Base-by-base conservation (phyloP, 2,797 vertebrate genomes). In the Hafferia zeledoni region DNA sequence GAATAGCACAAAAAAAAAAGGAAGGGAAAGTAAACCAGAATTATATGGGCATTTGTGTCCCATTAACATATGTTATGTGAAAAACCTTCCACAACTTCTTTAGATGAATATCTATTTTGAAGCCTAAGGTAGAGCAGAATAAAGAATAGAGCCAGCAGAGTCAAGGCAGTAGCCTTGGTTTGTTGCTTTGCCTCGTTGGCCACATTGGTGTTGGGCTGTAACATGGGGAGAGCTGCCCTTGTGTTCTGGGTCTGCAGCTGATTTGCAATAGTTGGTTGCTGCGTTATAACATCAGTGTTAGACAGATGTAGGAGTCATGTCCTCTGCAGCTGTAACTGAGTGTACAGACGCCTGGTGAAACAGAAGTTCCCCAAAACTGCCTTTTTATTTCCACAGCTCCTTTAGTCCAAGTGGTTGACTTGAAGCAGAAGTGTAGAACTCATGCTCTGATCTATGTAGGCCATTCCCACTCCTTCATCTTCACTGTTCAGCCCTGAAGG, bases 181-280 rank as follows among this genome's bases (percentile, higher is more conserved):
- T 52, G 30, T 33, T 30, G n/a, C 31, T 67, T 13, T 7, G 31
- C 52, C 72, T 35, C 6, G 9, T 28, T 56, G 31, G 14, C 10
- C 37, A 10, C 3, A 0, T 2, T 10, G 30, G 9, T 2, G 31
- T 3, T 13, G 56, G 53, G 53, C 39, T 16, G 17, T 33, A 44
- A 4, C 0, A 1, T 17, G 35, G 76, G 74, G 28, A 35, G 49
- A 63, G 60, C n/a, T 17, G 35, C 30, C 2, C 41, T 61, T n/a
- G 1, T 31, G 35, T 35, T 27, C 17, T 20, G 8, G 37, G 18
- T 6, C 22, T 49, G 46, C 55, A 69, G 53, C 46, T 69, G 20
- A 56, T 79, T 56, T 56, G 33, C 59, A 60, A 4, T 8, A 52
- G 55, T 10, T 8, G 2, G 2, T 17, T 52, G 44, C 35, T 60